Conservation (phyloP, 2,797 vertebrate species). For the Lindbergichthys nudifrons region DNA sequence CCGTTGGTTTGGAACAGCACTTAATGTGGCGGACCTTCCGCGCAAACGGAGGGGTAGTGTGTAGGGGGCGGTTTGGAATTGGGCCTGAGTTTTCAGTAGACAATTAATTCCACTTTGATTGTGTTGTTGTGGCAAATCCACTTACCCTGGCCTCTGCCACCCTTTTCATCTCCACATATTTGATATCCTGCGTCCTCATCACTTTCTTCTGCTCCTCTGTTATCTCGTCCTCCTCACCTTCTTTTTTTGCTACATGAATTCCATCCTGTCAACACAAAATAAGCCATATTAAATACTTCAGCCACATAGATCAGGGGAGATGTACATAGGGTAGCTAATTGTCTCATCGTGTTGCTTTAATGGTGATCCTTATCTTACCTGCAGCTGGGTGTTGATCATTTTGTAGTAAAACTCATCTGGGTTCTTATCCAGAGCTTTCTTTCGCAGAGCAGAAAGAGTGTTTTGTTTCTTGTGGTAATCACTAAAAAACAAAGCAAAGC, state of each 20-base stretch:
- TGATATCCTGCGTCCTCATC: constrained; percentile 94
- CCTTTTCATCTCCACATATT: constrained; percentile 96
- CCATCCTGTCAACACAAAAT: constrained; percentile 87
- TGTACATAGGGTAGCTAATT: accelerated
- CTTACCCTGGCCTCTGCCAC: constrained; percentile 91
- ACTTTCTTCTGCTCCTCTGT: constrained; percentile 94
- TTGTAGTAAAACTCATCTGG: constrained; percentile 97
- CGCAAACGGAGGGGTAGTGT: no score
- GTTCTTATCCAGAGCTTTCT: constrained; percentile 96
- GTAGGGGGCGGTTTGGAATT: no score
- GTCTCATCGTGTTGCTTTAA: neutral
- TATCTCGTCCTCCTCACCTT: constrained; percentile 77
- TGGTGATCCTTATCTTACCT: constrained; percentile 79
- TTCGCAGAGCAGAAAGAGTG: constrained; percentile 89
- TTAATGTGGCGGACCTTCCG: no score
- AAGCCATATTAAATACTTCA: neutral
- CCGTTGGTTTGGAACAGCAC: no score
- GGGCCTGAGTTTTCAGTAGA: neutral
- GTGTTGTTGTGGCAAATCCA: neutral
- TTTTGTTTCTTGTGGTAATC: constrained; percentile 95
- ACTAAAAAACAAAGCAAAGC: constrained; percentile 71
- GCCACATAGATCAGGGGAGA: neutral
- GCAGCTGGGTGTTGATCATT: constrained; percentile 89
- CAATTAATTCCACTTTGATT: neutral
- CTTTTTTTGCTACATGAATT: constrained; percentile 86